Percentiles rank a stretch among this genome's conserved stretches.
phyloP scores from a whole-genome alignment of 2,113 vertebrate genomes.

The Hippocampus barbouri region DNA sequence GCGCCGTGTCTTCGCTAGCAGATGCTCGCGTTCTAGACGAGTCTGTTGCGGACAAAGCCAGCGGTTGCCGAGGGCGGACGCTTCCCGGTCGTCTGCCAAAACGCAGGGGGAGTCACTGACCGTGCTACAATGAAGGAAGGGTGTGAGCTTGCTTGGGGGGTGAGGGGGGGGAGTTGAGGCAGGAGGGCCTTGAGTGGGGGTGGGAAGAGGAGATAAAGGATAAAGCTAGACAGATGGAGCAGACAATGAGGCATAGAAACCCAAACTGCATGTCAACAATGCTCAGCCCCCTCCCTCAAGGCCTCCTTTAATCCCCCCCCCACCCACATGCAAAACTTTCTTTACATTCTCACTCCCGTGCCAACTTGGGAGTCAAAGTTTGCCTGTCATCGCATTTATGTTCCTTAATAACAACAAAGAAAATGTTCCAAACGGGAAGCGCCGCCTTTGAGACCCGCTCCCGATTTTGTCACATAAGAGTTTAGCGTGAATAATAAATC shows the following conservation, averaged over 20 bases:
- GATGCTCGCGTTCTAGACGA: conserved; percentile 33
- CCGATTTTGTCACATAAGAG: too few relatives aligned
- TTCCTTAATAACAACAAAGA: conserved; percentile 10
- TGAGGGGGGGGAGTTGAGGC: not conserved
- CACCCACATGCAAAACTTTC: conserved; percentile 4
- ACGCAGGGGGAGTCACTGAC: conserved; percentile 32
- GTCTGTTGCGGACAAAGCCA: conserved; percentile 59
- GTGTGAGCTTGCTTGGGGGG: conserved; percentile 25
- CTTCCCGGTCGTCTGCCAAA: conserved; percentile 51
- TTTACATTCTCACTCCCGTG: conserved; percentile 6
- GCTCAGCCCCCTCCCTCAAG: conserved; percentile 20
- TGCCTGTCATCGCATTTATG: not conserved
- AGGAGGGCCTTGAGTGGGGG: conserved; percentile 4
- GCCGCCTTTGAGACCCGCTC: conserved; percentile 10
- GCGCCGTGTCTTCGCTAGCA: conserved; percentile 28
- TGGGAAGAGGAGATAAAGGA: conserved; percentile 54
- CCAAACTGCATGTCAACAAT: conserved; percentile 60
- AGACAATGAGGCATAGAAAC: conserved; percentile 58
- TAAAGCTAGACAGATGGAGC: conserved; percentile 66
- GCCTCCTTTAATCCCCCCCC: conserved; percentile 33
- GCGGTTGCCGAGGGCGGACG: conserved; percentile 62
- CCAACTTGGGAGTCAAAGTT: not conserved
- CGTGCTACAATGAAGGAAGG: conserved; percentile 54
- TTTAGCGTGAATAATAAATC: not conserved
- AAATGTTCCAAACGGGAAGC: not conserved